Base-by-base conservation (phyloP, 2,113 vertebrate genomes). In the Calidris pygmaea region DNA sequence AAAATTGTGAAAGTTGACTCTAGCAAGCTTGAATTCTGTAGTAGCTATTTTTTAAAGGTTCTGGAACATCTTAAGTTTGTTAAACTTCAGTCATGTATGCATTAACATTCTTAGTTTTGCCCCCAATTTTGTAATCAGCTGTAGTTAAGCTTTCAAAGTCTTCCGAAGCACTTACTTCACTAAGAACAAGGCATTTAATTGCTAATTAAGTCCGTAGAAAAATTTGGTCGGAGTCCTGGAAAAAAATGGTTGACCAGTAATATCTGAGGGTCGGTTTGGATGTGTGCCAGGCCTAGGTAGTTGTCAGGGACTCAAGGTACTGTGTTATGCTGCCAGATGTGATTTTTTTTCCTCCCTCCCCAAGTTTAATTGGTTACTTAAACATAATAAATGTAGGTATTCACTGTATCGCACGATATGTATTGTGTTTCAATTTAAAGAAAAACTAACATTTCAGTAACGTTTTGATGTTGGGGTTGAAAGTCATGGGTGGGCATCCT, bases 281-380 rank as follows among this genome's bases (percentile, higher is more conserved):
- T 53, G 52, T 15, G 35, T 43, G 39, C 47, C 18, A 63, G 73
- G 82, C 47, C 21, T 34, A 20, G 23, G 12, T 11, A 27, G 19
- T 65, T 73, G 10, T 9, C 59, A 73, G 58, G 66, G 27, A 24
- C 30, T 60, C 8, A 3, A 27, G 32, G 10, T 55, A 26, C 37
- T 58, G 12, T 72, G 30, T 68, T 84, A 9, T 21, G 41, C 17
- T 48, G 14, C 39, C 39, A 84, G 24, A 16, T 4, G 3, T 53
- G 32, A 32, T 58, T 50, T 23, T 4, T 56, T 45, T 30, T 3
- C 1, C 2, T 6, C 9, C 2, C 2, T 6, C n/a, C 43, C 14
- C 7, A 9, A 7, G 2, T 85, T 88, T 60, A 48, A 19, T 60
- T 65, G 52, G 21, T 81, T 82, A 27, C 19, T 45, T 67, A 16